Conservation (phyloP, 2,888 invertebrate genomes). For the Lasioglossum villosulum region DNA sequence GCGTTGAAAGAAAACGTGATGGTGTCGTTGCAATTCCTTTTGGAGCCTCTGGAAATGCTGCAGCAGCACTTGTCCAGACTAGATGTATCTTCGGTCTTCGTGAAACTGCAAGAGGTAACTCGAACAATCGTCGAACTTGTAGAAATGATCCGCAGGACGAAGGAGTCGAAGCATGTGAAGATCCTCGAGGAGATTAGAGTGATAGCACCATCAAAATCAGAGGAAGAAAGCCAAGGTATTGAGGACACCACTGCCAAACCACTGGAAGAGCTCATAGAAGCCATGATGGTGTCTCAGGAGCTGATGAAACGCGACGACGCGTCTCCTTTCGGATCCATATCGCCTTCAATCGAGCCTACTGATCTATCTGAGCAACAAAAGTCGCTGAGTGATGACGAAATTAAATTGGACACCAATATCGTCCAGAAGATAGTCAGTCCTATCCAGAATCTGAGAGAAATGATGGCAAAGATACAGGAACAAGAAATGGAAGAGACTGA, state of each 20-base stretch:
- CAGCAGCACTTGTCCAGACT: constrained; percentile 24
- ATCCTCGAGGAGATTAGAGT: constrained; percentile 17
- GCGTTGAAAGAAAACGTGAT: constrained; percentile 61
- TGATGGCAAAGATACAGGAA: constrained; percentile 38
- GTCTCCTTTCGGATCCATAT: constrained; percentile 45
- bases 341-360: constrained; percentile 49
- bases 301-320: constrained; percentile 37
- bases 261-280: constrained; percentile 76
- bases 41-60: constrained; percentile 60
- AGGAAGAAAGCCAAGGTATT: constrained; percentile 69
- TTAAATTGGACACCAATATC: constrained; percentile 27
- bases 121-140: constrained; percentile 18
- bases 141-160: constrained; percentile 21
- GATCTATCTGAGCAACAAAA: constrained; percentile 42
- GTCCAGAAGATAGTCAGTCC: constrained; percentile 47
- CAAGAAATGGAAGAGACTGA: constrained; percentile 39
- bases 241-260: constrained; percentile 74
- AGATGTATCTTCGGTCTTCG: neutral
- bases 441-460: constrained; percentile 40
- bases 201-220: constrained; percentile 7
- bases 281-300: constrained; percentile 69
- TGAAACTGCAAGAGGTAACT: constrained; percentile 12
- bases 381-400: constrained; percentile 25
- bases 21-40: constrained; percentile 58
- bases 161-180: constrained; percentile 34